phyloP scores from a whole-genome alignment of 2,888 invertebrate species.

The Ctena decussata region DNA sequence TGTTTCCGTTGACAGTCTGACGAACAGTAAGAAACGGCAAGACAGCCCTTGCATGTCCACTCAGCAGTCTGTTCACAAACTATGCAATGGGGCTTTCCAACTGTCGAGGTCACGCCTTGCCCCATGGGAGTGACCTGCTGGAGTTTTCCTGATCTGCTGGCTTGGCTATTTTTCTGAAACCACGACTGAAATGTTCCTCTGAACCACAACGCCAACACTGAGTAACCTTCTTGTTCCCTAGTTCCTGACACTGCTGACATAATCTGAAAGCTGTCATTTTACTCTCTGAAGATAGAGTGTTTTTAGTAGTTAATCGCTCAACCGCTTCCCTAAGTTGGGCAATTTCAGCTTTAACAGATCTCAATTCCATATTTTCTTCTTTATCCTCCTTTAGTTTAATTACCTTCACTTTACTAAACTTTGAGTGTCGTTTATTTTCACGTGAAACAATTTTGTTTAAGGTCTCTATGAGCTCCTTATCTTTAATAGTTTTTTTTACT shows the following conservation, averaged over 20 bases:
- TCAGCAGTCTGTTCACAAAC: background rate
- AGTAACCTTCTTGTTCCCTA: background rate
- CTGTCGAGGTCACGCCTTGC: background rate
- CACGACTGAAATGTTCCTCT: slow-evolving; percentile 17
- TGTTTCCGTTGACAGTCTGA: background rate
- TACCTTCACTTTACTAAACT: slow-evolving; percentile 10
- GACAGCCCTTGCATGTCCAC: slow-evolving; percentile 6
- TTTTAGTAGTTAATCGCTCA: background rate
- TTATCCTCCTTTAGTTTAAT: background rate
- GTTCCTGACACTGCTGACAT: slow-evolving; percentile 7
- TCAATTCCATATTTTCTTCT: background rate
- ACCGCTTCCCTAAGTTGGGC: background rate
- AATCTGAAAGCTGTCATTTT: background rate
- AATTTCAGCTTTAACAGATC: background rate
- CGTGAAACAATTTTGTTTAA: slow-evolving; percentile 6
- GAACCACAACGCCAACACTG: slow-evolving; percentile 45
- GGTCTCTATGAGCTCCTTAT: slow-evolving; percentile 15
- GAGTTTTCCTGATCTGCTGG: slow-evolving; percentile 3
- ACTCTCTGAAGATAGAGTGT: background rate
- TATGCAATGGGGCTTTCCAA: background rate
- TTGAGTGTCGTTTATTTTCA: slow-evolving; percentile 15
- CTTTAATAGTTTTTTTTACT: background rate
- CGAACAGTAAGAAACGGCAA: background rate
- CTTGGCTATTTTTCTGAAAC: background rate
- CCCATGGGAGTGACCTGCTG: slow-evolving; percentile 15